These are phyloP conservation scores for Pipa parva DNA, from an alignment of 2,113 vertebrate species.

Conservation along the genomic window DNA sequence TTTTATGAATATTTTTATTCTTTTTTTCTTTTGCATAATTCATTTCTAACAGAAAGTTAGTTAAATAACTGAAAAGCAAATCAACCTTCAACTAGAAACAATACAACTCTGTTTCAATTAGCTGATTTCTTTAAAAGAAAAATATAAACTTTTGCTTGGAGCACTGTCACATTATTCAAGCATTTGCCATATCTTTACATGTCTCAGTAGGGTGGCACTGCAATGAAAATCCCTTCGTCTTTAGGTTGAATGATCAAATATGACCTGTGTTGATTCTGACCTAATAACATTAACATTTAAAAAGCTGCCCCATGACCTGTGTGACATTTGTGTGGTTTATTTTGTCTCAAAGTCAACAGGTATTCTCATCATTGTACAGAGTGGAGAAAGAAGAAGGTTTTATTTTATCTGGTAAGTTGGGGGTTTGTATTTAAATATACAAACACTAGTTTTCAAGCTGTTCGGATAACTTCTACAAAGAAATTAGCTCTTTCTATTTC, in stretches of 20 bases:
- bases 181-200: background rate
- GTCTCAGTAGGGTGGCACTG: constrained; percentile 5
- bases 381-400: background rate
- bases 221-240: constrained; percentile 22
- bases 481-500: too few species aligned
- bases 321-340: constrained; percentile 32
- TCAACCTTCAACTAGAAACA: too few species aligned
- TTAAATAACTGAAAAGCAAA: too few species aligned
- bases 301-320: constrained; percentile 33
- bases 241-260: constrained; percentile 35
- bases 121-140: background rate
- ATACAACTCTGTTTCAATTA: background rate
- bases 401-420: too few species aligned
- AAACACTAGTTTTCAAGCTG: too few species aligned
- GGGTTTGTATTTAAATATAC: too few species aligned
- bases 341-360: constrained; percentile 22
- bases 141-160: background rate
- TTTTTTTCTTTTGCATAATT: too few species aligned
- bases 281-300: constrained; percentile 36
- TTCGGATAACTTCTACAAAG: too few species aligned
- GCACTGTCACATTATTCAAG: background rate
- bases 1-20: too few species aligned
- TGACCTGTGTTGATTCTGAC: constrained; percentile 21
- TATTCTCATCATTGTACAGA: constrained; percentile 21
- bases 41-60: too few species aligned